Evolutionary conservation across 2,797 vertebrate species (phyloP).

Genomic region (Lagodon rhomboides): DNA sequence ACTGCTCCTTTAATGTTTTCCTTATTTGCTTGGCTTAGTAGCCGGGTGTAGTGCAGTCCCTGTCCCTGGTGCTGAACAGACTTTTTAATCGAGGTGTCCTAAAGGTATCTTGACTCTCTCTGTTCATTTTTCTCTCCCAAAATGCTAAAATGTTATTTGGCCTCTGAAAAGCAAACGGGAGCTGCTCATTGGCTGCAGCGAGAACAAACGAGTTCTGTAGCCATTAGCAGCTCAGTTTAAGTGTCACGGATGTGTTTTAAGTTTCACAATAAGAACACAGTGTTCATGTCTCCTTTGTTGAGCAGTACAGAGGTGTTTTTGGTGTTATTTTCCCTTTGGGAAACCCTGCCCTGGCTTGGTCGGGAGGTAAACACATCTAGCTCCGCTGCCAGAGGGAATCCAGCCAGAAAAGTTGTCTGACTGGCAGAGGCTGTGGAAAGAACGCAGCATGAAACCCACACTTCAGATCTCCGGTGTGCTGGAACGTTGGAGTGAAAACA

Average conservation of each 20-base stretch:
- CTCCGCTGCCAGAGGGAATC: conserved; percentile 57
- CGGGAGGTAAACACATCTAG: conserved; percentile 61
- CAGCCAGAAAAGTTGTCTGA: conserved; percentile 61
- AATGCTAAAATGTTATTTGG: neutral
- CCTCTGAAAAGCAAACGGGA: conserved; percentile 16
- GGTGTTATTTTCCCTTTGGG: conserved; percentile 49
- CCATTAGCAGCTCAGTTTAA: conserved; percentile 22
- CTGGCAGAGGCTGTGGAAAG: conserved; percentile 72
- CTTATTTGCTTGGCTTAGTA: conserved; percentile 22
- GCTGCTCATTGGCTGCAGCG: neutral
- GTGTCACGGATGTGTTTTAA: conserved; percentile 18
- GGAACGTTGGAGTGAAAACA: conserved; percentile 58
- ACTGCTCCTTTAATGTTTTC: neutral
- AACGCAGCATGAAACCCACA: conserved; percentile 66
- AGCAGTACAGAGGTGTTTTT: conserved; percentile 31
- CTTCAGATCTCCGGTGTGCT: conserved; percentile 47
- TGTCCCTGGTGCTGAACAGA: conserved; percentile 72
- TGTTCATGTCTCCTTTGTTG: conserved; percentile 32
- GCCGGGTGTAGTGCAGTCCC: conserved; percentile 30
- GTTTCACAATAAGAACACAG: neutral
- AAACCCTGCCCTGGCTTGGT: conserved; percentile 52
- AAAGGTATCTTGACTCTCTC: conserved; percentile 7
- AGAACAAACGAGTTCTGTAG: neutral
- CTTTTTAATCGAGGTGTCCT: neutral
- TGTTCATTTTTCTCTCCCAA: neutral